phyloP scores from a whole-genome alignment of 2,113 vertebrate genomes.

The Oryzias curvinotus region DNA sequence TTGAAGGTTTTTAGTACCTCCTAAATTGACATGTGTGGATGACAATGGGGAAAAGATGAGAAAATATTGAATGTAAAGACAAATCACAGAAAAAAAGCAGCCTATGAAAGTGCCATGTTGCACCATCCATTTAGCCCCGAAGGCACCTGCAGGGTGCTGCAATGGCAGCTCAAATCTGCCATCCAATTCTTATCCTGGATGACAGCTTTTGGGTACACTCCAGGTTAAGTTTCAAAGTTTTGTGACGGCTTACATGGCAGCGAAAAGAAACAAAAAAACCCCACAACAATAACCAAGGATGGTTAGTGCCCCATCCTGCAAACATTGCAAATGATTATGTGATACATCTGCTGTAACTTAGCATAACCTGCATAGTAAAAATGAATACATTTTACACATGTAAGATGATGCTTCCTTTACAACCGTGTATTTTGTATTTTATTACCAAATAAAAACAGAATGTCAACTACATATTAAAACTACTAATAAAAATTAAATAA shows the following conservation, averaged over 20 bases:
- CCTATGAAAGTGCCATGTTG: conserved; percentile 59
- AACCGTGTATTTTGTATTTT: not conserved
- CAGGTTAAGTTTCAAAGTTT: conserved; percentile 52
- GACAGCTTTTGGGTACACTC: conserved; percentile 61
- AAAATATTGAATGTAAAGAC: conserved; percentile 51
- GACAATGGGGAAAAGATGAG: conserved; percentile 10
- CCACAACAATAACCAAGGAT: not conserved
- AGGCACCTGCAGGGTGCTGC: conserved; percentile 66
- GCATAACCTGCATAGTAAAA: not conserved
- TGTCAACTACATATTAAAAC: no score
- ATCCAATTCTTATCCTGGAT: conserved; percentile 56
- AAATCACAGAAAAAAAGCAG: conserved; percentile 51
- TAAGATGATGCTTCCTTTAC: not conserved
- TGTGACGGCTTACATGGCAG: conserved; percentile 10
- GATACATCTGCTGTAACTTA: conserved; percentile 8
- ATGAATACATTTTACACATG: not conserved
- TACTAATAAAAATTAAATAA: no score
- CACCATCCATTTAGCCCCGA: conserved; percentile 65
- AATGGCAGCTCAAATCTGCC: conserved; percentile 71
- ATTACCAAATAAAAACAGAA: not conserved
- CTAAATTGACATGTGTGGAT: conserved; percentile 37
- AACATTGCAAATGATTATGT: conserved; percentile 71
- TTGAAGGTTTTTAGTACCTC: not conserved
- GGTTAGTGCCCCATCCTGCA: conserved; percentile 24
- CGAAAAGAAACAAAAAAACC: not conserved